Evolutionary conservation across 2,113 vertebrate genomes (phyloP).

Genomic region (Stegastes partitus): DNA sequence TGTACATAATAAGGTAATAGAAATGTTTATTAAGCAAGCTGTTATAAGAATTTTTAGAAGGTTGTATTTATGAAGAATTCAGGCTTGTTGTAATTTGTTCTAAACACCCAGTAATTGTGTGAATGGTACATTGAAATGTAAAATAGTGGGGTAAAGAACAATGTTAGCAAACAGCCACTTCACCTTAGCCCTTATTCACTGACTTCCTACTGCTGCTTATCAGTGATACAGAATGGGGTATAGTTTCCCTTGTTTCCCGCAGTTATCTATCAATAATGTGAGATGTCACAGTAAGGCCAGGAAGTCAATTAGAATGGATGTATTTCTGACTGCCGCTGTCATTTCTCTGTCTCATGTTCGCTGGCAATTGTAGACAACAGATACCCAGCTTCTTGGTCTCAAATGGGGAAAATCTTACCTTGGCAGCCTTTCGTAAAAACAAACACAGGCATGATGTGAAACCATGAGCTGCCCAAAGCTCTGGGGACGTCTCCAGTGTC

Average conservation of each 20-base stretch:
- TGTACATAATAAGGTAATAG: no score
- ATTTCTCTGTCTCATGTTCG: slow-evolving; percentile 78
- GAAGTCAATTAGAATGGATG: slow-evolving; percentile 85
- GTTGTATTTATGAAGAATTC: no score
- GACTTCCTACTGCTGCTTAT: slow-evolving; percentile 20
- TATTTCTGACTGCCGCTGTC: slow-evolving; percentile 72
- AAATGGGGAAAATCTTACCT: slow-evolving; percentile 63
- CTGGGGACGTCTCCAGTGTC: slow-evolving; percentile 73
- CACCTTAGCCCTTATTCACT: background rate
- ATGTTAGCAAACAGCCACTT: no score
- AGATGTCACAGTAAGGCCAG: slow-evolving; percentile 75
- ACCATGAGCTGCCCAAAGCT: slow-evolving; percentile 54
- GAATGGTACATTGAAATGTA: no score
- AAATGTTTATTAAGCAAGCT: no score
- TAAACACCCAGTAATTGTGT: no score
- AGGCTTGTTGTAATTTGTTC: no score
- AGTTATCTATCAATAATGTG: slow-evolving; percentile 76
- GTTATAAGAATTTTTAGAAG: no score
- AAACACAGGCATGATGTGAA: slow-evolving; percentile 77
- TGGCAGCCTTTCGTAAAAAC: slow-evolving; percentile 73
- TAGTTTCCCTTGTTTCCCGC: slow-evolving; percentile 63
- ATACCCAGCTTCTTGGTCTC: slow-evolving; percentile 50
- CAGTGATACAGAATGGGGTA: slow-evolving; percentile 22
- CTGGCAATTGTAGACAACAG: slow-evolving; percentile 50
- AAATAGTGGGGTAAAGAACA: no score